phyloP scores from a whole-genome alignment of 2,797 vertebrate species.

The Martes flavigula region DNA sequence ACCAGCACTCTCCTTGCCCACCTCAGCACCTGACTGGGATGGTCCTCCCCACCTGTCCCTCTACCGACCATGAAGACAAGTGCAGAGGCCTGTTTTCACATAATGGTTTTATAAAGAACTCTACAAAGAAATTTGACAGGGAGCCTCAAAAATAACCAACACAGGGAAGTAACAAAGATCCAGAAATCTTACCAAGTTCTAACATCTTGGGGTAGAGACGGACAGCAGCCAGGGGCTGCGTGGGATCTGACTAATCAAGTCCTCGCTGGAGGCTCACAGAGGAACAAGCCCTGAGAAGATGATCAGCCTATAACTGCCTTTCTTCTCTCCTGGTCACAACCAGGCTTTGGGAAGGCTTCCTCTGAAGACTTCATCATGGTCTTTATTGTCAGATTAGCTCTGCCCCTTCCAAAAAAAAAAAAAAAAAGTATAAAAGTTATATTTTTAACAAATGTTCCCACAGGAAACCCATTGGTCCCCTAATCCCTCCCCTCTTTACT shows the following conservation, averaged over 20 bases:
- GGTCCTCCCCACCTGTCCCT: background rate
- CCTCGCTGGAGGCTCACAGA: background rate
- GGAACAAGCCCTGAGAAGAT: background rate
- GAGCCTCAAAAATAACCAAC: background rate
- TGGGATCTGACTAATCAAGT: too few species aligned
- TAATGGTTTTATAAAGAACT: background rate
- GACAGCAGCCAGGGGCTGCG: rapidly evolving
- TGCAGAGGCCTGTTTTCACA: background rate
- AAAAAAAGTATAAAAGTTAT: background rate
- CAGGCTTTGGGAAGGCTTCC: background rate
- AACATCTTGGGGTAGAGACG: background rate
- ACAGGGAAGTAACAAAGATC: background rate
- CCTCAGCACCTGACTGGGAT: rapidly evolving
- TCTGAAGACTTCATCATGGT: background rate
- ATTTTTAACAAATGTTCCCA: background rate
- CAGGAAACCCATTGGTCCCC: background rate
- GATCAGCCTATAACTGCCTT: background rate
- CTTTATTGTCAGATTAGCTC: background rate
- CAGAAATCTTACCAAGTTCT: background rate
- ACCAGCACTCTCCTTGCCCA: background rate
- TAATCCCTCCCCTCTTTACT: too few species aligned
- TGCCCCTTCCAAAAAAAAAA: background rate
- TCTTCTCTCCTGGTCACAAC: background rate
- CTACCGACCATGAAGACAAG: background rate
- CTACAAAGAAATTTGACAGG: background rate